Percentiles rank a stretch among this genome's conserved stretches.
phyloP scores from a whole-genome alignment of 2,113 vertebrate species.

The Thunnus thynnus region DNA sequence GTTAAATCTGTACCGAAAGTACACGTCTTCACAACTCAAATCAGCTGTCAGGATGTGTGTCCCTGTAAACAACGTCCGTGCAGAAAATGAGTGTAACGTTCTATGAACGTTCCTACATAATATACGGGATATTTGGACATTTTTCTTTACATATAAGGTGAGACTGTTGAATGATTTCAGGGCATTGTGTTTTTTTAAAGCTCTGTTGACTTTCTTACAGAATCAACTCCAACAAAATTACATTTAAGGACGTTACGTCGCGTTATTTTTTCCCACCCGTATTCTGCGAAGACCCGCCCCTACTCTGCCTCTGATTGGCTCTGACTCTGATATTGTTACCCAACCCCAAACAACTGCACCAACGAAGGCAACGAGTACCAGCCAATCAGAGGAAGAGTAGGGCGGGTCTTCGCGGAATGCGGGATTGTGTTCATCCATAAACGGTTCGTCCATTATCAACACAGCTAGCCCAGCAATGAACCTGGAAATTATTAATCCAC shows the following conservation, averaged over 20 bases:
- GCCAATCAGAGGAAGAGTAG: neutral
- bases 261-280: too few species aligned
- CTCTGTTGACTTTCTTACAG: neutral
- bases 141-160: fast-evolving
- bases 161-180: too few species aligned
- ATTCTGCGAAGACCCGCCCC: too few species aligned
- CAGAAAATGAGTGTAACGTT: slow-evolving; percentile 32
- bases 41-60: slow-evolving; percentile 71
- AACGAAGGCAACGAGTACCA: neutral
- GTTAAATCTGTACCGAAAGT: slow-evolving; percentile 36
- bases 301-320: too few species aligned
- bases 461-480: neutral
- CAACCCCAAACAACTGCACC: too few species aligned
- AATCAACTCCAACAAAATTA: fast-evolving
- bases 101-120: slow-evolving; percentile 25
- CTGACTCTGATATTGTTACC: too few species aligned
- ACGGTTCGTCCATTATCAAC: slow-evolving; percentile 21
- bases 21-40: slow-evolving; percentile 78
- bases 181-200: neutral
- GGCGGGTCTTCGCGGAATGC: too few species aligned
- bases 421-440: slow-evolving; percentile 20
- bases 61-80: slow-evolving; percentile 60
- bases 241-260: neutral
- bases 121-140: neutral
- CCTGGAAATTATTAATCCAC: slow-evolving; percentile 44